Percentiles rank a stretch among this genome's conserved stretches.
These are phyloP conservation scores for Parazoanthus swiftii DNA, from an alignment of 92 coral and sea anemone genomes.

Conservation along the genomic window DNA sequence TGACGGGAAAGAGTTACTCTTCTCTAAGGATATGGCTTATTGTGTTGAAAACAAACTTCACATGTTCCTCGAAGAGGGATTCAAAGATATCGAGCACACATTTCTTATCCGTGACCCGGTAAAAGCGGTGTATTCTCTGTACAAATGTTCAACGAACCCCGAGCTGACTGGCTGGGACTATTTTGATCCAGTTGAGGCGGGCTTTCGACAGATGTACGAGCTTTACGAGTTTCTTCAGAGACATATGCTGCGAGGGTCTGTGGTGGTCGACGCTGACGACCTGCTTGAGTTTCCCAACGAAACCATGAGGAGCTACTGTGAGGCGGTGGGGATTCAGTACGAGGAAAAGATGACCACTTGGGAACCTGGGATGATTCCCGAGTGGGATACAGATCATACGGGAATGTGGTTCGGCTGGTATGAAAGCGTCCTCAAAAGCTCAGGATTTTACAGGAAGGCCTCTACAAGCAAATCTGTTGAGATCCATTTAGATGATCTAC, in stretches of 20 bases:
- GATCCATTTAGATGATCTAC: too few relatives aligned
- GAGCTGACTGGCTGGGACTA: conserved; percentile 85
- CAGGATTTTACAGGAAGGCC: too few relatives aligned
- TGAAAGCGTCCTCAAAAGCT: too few relatives aligned
- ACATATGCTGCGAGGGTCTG: conserved; percentile 58
- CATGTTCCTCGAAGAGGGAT: conserved; percentile 68
- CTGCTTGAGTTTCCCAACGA: conserved; percentile 71
- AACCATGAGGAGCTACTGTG: conserved; percentile 77
- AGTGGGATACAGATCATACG: too few relatives aligned
- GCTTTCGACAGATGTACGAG: conserved; percentile 83
- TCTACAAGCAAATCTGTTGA: too few relatives aligned
- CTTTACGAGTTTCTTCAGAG: conserved; percentile 66
- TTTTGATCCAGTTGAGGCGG: conserved; percentile 82
- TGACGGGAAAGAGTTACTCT: conserved; percentile 72
- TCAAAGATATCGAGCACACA: conserved; percentile 67
- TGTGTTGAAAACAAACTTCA: conserved; percentile 69
- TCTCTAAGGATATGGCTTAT: conserved; percentile 91
- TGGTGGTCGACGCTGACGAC: conserved; percentile 91
- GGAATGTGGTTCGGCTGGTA: too few relatives aligned
- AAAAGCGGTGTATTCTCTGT: conserved; percentile 72
- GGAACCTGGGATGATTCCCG: conserved; percentile 70
- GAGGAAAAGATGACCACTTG: conserved; percentile 82
- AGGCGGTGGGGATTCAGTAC: conserved; percentile 71
- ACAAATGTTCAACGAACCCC: conserved; percentile 75
- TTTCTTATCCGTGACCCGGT: conserved; percentile 81